Evolutionary conservation across 2,888 invertebrate genomes (phyloP), one percentile per base, ranked within the genome.

Genomic region (Tenodera sinensis): DNA sequence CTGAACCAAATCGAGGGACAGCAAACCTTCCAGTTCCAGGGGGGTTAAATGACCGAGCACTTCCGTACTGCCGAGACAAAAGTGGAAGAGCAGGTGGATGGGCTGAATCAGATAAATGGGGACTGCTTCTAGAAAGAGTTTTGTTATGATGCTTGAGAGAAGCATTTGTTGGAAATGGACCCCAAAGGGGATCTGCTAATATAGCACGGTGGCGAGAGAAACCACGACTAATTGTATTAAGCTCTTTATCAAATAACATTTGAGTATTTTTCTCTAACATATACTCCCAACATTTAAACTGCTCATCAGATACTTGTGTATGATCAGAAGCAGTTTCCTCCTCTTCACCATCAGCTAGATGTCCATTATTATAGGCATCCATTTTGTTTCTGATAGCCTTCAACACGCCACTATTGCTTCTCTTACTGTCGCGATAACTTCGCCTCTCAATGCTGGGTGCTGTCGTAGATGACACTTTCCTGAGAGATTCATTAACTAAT

Each of bases 261-360:
- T 98, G 98, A 0, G 98, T 98, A 92, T 98, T 98, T 93, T 98
- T 97, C 92, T 98, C 98, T 86, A 98, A 93, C 97, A 98, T 98
- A 92, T 98, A 98, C 92, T 98, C 98, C 98, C 98, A 98, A 92
- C 98, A 98, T 92, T 97, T 97, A 92, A 97, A 97, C 92, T 98
- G 98, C 92, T 98, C 98, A 92, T 97, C 98, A 1, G 97, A 96
- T 90, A 96, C 94, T 91, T 92, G 92, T 1, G 92, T 14, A 95
- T 95, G 87, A 71, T 90, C 28, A 92, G 91, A 14, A 92, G 92
- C 8, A 6, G 94, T 94, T 91, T 95, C 95, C 91, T 95, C 95
- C 3, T 93, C 91, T 87, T 92, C 92, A 25, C 91, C 91, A 81
- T 92, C 92, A 6, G 91, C 91, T 81, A 91, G 84, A 89, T 91